Conservation (phyloP, 2,113 vertebrate genomes). For the Stegostoma tigrinum region DNA sequence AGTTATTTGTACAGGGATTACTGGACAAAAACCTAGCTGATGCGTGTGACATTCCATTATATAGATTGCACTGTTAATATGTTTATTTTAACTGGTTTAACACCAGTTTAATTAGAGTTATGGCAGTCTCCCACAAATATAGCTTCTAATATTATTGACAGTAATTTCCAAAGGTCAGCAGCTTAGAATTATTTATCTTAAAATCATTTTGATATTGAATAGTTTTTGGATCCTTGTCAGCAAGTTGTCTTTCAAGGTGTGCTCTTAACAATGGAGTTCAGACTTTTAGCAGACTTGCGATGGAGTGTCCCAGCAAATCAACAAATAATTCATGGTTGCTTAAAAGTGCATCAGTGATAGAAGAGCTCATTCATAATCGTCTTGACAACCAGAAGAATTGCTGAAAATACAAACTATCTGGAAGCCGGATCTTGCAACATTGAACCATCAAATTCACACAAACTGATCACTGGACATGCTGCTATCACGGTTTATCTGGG, state of each 20-base stretch:
- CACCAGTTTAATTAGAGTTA: not conserved
- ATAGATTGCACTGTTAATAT: not conserved
- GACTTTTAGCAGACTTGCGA: not conserved
- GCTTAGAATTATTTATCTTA: not conserved
- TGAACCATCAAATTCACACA: not conserved
- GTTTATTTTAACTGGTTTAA: constrained; percentile 3
- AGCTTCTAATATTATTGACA: not conserved
- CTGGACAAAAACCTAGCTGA: not conserved
- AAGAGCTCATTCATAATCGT: not conserved
- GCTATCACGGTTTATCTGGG: not conserved
- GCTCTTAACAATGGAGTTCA: not conserved
- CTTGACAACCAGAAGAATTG: not conserved
- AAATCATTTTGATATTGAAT: not conserved
- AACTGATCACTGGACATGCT: too few relatives aligned
- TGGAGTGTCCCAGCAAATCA: not conserved
- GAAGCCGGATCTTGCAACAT: not conserved
- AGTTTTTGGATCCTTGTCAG: not conserved
- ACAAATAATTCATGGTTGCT: not conserved
- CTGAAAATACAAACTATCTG: too few relatives aligned
- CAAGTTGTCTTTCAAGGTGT: not conserved
- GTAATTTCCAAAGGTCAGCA: not conserved
- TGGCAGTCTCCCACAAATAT: not conserved
- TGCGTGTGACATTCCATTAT: not conserved
- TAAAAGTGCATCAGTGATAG: not conserved
- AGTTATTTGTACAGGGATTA: constrained; percentile 1